phyloP scores from a whole-genome alignment of 2,797 vertebrate species.

The Neopelma chrysocephalum region DNA sequence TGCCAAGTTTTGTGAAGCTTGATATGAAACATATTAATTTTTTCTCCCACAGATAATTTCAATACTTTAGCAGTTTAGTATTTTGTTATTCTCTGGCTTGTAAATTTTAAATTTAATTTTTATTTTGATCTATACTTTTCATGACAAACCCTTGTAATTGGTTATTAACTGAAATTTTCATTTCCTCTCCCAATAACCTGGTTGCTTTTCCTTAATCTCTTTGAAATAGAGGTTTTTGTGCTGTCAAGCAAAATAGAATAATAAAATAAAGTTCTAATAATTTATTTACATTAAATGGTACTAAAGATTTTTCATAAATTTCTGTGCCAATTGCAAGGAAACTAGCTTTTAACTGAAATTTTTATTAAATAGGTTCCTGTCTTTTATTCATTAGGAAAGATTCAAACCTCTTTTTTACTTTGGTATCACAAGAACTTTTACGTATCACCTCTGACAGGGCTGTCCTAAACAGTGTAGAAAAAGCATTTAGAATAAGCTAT shows the following conservation, averaged over 20 bases:
- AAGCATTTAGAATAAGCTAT: neutral
- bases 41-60: neutral
- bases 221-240: neutral
- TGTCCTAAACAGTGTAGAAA: neutral
- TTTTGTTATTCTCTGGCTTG: neutral
- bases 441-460: neutral
- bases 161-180: neutral
- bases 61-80: neutral
- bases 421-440: neutral
- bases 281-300: neutral
- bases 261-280: neutral
- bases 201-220: neutral
- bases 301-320: neutral
- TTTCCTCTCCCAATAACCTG: neutral
- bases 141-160: neutral
- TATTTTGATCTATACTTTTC: neutral
- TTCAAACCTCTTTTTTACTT: neutral
- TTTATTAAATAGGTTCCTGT: neutral
- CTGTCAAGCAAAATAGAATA: neutral
- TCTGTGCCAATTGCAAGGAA: neutral
- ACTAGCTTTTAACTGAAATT: neutral
- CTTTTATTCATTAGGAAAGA: neutral
- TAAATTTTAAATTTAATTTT: neutral
- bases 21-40: neutral
- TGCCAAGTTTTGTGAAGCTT: neutral